Conservation (phyloP, 2,888 invertebrate genomes). For the Leptinotarsa tumamoca region DNA sequence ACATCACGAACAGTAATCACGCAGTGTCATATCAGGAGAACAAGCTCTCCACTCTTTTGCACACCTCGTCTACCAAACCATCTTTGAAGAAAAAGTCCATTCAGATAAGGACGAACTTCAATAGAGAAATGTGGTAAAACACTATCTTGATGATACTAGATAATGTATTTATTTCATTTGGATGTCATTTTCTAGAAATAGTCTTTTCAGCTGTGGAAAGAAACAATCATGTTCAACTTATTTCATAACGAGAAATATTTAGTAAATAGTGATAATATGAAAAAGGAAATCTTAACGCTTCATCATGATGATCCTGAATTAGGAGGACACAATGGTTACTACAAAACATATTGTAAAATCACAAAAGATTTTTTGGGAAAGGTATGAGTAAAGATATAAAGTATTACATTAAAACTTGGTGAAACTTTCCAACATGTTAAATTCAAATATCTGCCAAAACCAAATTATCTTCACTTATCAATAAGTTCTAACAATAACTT, state of each 20-base stretch:
- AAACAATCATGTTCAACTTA: too few relatives aligned
- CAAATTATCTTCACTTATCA: neutral
- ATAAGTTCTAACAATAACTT: neutral
- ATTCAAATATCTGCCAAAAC: neutral
- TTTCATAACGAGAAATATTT: neutral
- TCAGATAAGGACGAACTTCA: too few relatives aligned
- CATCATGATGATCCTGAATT: constrained; percentile 1
- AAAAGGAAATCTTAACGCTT: neutral
- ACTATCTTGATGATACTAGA: too few relatives aligned
- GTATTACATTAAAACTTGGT: constrained; percentile 9
- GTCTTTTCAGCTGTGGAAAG: too few relatives aligned
- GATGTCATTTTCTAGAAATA: neutral
- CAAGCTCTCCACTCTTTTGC: too few relatives aligned
- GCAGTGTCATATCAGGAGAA: too few relatives aligned
- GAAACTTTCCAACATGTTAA: neutral
- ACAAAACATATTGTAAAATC: neutral
- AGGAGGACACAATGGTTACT: constrained; percentile 2
- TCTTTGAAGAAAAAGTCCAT: too few relatives aligned
- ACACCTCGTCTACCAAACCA: too few relatives aligned
- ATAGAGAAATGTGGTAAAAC: too few relatives aligned
- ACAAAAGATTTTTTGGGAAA: constrained; percentile 2
- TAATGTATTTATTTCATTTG: neutral
- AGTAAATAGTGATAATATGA: neutral
- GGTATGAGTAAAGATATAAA: neutral
- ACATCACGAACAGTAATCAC: too few relatives aligned